Evolutionary conservation across 1,140 invertebrate genomes (phyloP).

Genomic region (Limonius californicus): DNA sequence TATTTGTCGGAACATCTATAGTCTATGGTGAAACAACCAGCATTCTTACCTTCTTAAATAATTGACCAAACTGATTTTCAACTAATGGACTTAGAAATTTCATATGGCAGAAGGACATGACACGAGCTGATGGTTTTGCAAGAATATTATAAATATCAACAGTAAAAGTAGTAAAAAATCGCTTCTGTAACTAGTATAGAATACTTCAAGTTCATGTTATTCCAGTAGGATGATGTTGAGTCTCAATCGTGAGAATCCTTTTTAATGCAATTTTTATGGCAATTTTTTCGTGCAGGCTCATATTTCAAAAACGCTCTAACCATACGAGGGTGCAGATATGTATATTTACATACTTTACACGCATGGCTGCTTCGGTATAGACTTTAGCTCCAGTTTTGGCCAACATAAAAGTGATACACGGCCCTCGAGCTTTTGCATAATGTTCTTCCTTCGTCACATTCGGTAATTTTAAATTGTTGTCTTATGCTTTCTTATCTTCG

Average conservation of each 20-base stretch:
- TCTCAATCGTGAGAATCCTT: not conserved
- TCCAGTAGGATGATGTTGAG: not conserved
- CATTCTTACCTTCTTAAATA: no score
- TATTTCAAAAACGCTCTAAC: conserved; percentile 10
- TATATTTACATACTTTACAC: conserved; percentile 41
- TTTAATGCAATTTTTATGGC: conserved; percentile 5
- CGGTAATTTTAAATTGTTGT: conserved; percentile 9
- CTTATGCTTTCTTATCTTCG: not conserved
- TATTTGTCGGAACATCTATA: no score
- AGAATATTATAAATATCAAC: no score
- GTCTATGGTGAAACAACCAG: no score
- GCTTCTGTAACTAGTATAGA: no score
- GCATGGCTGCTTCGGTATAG: conserved; percentile 34
- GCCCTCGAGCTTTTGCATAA: conserved; percentile 31
- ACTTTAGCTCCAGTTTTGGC: conserved; percentile 32
- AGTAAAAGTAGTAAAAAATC: no score
- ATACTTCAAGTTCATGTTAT: not conserved
- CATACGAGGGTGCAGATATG: conserved; percentile 30
- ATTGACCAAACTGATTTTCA: no score
- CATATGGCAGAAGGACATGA: no score
- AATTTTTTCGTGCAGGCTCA: not conserved
- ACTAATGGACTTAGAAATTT: no score
- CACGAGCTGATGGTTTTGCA: no score
- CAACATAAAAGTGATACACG: conserved; percentile 41
- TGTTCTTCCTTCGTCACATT: conserved; percentile 28